Evolutionary conservation across 2,888 invertebrate genomes (phyloP), one percentile per base, ranked within the genome.

Genomic region (Ormyrus rosae): DNA sequence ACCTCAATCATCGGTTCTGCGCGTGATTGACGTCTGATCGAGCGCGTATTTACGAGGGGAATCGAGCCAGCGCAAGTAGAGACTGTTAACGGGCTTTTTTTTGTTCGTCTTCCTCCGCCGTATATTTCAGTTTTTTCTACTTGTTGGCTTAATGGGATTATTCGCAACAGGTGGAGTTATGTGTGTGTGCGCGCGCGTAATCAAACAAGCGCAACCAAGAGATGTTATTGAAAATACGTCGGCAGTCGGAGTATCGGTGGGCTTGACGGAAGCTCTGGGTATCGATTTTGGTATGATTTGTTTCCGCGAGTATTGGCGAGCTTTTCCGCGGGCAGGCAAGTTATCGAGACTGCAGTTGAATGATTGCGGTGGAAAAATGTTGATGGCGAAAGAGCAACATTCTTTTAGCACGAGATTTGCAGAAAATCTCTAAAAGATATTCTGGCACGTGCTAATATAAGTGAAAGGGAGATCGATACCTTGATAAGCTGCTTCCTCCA

Each of bases 11-110:
- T 60, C 7, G 13, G 50, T 64, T 51, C 64, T 71, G 34, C 34
- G 5, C 51, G 4, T 51, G 71, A 71, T 78, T 56, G 71, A 58
- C 64, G 64, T 64, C 46, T 71, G 64, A 71, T 19, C 34, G 9
- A 46, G 7, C 58, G 58, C 50, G 53, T 53, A 10, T 67, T 34
- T 51, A 53, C 9, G 53, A 53, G 10, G 3, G 53, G 53, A 53
- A 10, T 53, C 10, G 8, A 10, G 8, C 5, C 53, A 2, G 9
- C 53, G 53, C 53, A 53, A 53, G 53, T 10, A 56, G n/a, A 56
- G 56, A 56, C 56, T n/a, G 56, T n/a, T 56, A n/a, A 56, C 11
- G 9, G 56, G n/a, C 56, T 19, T 34, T 34, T 34, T 34, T 34
- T 34, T 34, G 34, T 34, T 34, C 34, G 34, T 34, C 34, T 34